Evolutionary conservation across 2,113 vertebrate genomes (phyloP), one percentile per base, ranked within the genome.

Genomic region (Chauna torquata): DNA sequence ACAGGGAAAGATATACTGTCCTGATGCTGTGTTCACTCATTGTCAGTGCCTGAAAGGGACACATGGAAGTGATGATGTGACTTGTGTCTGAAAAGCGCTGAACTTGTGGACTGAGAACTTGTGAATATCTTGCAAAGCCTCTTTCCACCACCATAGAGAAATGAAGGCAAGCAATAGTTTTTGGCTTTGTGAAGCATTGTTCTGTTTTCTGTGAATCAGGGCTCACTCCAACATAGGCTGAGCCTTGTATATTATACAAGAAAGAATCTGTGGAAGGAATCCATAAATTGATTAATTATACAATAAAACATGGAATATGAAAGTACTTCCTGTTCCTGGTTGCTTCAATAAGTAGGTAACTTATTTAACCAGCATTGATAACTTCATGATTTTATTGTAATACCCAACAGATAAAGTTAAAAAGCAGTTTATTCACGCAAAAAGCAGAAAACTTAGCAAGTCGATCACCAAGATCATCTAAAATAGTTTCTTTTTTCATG

Each of bases 1-100:
- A 0, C 1, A 32, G n/a, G 18, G 42, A 58, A 74, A 82, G 27
- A 36, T 16, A 27, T 4, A 11, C 4, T 30, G 23, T 68, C 8
- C n/a, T 77, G 38, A 5, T 1, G 1, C 30, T 17, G 38, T 55
- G 5, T 34, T 40, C n/a, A 13, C 78, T 91, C 40, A 4, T 28
- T 74, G 25, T 25, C 61, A 47, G 30, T 17, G 58, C 17, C n/a
- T 74, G 71, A 77, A 76, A 61, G 0, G 9, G 20, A 34, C 32
- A 22, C 1, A 0, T 38, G 30, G 28, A 87, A 7, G 20, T 79
- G 61, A 75, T 3, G 5, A 52, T 8, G 22, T 6, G 11, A 72
- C 17, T 47, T 49, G 75, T 47, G 45, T 65, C 62, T 65, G 40
- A 65, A 42, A 30, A 12, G 40, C 38, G 20, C 11, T 65, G 40